phyloP scores from a whole-genome alignment of 2,113 vertebrate species.

The Zapus hudsonius region DNA sequence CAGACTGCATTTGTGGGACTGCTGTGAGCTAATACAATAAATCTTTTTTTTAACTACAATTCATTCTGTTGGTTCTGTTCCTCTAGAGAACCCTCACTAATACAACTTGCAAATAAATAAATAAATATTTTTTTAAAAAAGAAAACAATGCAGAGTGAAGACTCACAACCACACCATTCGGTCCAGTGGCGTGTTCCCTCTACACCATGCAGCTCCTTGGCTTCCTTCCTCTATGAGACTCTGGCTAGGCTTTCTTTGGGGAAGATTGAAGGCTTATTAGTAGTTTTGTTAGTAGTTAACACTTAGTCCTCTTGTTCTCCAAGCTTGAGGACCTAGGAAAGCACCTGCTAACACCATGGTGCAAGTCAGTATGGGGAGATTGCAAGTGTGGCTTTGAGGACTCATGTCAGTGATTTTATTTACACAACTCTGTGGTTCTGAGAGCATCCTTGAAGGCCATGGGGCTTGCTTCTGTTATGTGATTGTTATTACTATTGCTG shows the following conservation, averaged over 20 bases:
- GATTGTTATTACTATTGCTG: neutral
- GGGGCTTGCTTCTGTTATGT: neutral
- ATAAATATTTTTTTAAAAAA: too few relatives aligned
- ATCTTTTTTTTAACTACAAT: too few relatives aligned
- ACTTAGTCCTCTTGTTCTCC: neutral
- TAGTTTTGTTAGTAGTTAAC: neutral
- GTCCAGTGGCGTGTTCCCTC: neutral
- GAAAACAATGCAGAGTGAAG: neutral
- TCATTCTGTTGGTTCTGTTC: too few relatives aligned
- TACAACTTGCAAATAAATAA: too few relatives aligned
- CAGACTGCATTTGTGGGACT: too few relatives aligned
- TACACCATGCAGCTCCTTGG: neutral
- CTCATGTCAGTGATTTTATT: neutral
- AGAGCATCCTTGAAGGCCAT: neutral
- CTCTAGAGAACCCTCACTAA: too few relatives aligned
- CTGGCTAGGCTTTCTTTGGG: neutral
- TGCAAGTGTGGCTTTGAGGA: neutral
- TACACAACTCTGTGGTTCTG: neutral
- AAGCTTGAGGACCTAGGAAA: neutral
- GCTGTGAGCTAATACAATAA: too few relatives aligned
- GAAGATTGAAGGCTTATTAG: neutral
- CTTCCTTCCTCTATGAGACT: neutral
- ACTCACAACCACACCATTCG: neutral
- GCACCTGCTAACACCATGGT: neutral
- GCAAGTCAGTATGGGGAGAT: neutral